Evolutionary conservation across 2,888 invertebrate species (phyloP).

Genomic region (Prenolepis imparis): DNA sequence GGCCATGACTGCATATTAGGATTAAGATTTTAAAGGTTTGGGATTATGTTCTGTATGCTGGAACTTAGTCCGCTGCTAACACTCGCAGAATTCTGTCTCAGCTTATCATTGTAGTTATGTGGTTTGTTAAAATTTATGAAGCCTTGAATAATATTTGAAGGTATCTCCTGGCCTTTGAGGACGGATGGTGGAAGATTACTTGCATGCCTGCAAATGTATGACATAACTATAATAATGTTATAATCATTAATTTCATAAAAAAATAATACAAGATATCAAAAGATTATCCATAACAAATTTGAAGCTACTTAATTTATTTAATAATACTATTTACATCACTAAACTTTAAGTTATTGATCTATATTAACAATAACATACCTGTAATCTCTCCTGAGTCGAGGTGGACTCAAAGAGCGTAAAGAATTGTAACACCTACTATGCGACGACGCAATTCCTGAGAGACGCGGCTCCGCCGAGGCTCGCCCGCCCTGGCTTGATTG

Average conservation of each 20-base stretch:
- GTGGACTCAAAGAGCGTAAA: conserved; percentile 96
- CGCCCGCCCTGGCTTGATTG: not conserved
- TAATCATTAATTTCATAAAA: not conserved
- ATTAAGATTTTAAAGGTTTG: conserved; percentile 85
- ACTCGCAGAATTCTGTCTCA: conserved; percentile 82
- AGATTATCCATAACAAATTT: not conserved
- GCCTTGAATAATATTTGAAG: conserved; percentile 80
- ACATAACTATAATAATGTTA: not conserved
- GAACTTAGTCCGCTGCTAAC: conserved; percentile 76
- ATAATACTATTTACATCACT: not conserved
- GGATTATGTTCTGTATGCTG: conserved; percentile 83
- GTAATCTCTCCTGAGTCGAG: conserved; percentile 92
- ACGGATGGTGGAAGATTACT: conserved; percentile 95
- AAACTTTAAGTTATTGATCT: not conserved
- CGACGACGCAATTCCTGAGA: conserved; percentile 59
- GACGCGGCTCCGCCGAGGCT: conserved; percentile 42
- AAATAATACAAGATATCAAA: not conserved
- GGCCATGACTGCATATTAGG: conserved; percentile 86
- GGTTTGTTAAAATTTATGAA: conserved; percentile 82
- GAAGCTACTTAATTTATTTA: not conserved
- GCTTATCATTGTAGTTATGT: conserved; percentile 82
- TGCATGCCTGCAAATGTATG: conserved; percentile 87
- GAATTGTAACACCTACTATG: conserved; percentile 90
- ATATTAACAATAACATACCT: conserved; percentile 83
- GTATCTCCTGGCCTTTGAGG: conserved; percentile 92